A percentile compares a stretch with the other conserved stretches of the same genome.
Conservation (phyloP, 2,797 vertebrate genomes). For the Lepilemur ruficaudatus region DNA sequence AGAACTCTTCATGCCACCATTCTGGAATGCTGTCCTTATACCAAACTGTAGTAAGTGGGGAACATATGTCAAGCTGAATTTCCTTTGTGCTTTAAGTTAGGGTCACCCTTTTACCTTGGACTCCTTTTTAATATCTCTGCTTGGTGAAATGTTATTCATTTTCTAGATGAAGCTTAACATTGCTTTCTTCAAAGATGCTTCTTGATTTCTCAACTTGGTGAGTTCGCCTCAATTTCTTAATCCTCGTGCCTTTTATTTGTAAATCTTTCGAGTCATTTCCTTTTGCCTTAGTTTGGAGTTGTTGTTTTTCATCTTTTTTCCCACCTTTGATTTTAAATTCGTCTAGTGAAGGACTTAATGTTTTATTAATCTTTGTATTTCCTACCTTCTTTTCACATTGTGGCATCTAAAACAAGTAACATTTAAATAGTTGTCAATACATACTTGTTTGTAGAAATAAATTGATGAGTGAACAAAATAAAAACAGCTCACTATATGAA, state of each 20-base stretch:
- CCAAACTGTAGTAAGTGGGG: not conserved
- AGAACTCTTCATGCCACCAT: not conserved
- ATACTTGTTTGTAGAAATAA: not conserved
- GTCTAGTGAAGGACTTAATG: not conserved
- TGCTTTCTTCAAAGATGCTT: not conserved
- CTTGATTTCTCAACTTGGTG: not conserved
- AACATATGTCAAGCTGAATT: not conserved
- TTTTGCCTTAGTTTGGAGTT: not conserved
- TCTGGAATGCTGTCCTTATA: not conserved
- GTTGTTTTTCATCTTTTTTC: not conserved
- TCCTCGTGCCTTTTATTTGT: not conserved
- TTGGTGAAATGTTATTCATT: not conserved
- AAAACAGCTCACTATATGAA: not conserved
- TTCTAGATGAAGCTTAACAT: not conserved
- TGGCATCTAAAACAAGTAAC: not conserved
- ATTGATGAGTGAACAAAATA: not conserved
- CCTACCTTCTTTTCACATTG: not conserved
- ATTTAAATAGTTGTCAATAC: not conserved
- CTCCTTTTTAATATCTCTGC: not conserved
- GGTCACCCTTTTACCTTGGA: not conserved
- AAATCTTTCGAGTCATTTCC: not conserved
- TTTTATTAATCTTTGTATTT: conserved; percentile 17
- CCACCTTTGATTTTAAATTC: not conserved
- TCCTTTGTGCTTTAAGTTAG: not conserved
- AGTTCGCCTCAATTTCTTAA: not conserved